Percentiles rank a stretch among this genome's conserved stretches.
phyloP scores from a whole-genome alignment of 2,888 invertebrate genomes.

The Biston stratarius region DNA sequence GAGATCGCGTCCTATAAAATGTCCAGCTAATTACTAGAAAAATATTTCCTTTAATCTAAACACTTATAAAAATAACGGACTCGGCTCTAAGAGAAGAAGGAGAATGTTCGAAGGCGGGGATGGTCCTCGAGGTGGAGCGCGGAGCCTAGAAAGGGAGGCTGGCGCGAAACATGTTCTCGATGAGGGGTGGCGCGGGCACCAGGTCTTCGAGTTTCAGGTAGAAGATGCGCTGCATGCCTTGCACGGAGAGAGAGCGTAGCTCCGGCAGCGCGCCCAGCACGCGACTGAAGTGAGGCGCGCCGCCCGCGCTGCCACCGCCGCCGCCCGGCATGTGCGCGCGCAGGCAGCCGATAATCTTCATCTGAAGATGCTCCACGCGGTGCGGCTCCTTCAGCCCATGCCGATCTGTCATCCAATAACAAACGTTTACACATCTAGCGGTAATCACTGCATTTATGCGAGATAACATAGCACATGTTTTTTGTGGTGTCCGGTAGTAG shows the following conservation, averaged over 20 bases:
- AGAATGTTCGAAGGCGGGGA: conserved; percentile 78
- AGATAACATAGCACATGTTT: neutral
- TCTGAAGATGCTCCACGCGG: conserved; percentile 97
- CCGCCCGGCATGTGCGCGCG: conserved; percentile 97
- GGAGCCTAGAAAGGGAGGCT: conserved; percentile 94
- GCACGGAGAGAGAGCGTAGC: conserved; percentile 95
- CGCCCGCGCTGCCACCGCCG: conserved; percentile 92
- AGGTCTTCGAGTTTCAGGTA: conserved; percentile 97
- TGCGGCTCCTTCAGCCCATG: conserved; percentile 97
- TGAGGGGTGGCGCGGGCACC: conserved; percentile 96
- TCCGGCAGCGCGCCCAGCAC: conserved; percentile 97
- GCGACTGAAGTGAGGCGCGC: conserved; percentile 97
- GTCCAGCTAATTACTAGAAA: conserved; percentile 79
- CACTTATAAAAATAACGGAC: conserved; percentile 83
- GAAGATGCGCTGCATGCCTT: conserved; percentile 97
- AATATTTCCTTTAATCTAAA: conserved; percentile 80
- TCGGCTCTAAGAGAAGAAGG: conserved; percentile 74
- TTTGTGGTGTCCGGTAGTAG: neutral
- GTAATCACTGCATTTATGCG: neutral
- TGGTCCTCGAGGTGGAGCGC: conserved; percentile 68
- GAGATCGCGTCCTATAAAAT: conserved; percentile 81
- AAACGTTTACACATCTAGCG: neutral
- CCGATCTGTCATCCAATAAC: conserved; percentile 88
- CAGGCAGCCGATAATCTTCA: conserved; percentile 97
- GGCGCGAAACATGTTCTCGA: conserved; percentile 98